Evolutionary conservation across 2,113 vertebrate genomes (phyloP).

Genomic region (Brachypodius melanocephalos): DNA sequence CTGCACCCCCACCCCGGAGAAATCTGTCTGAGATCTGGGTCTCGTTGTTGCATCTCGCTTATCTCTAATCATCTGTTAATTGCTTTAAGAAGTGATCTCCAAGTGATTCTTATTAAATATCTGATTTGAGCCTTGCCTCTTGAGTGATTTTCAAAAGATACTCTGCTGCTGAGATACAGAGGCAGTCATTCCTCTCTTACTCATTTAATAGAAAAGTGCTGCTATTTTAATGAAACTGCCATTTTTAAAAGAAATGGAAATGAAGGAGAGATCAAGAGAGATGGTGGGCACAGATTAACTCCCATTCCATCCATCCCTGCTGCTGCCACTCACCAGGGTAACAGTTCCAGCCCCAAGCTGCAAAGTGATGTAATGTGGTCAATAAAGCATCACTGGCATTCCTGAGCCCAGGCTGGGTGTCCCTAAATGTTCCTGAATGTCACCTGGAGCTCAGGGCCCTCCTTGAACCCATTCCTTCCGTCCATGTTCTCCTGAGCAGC

Average conservation of each 20-base stretch:
- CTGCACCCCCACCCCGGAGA: not conserved
- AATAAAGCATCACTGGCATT: not conserved
- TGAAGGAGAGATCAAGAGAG: constrained; percentile 34
- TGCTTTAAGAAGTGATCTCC: constrained; percentile 49
- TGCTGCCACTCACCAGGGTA: not conserved
- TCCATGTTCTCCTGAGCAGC: fast-evolving
- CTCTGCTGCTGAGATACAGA: constrained; percentile 17
- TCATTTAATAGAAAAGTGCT: constrained; percentile 34
- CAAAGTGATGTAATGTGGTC: not conserved
- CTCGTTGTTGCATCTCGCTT: constrained; percentile 49
- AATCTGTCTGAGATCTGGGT: constrained; percentile 20
- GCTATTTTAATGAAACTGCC: constrained; percentile 36
- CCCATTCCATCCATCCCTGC: not conserved
- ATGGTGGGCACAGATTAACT: not conserved
- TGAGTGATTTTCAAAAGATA: constrained; percentile 48
- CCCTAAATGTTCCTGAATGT: not conserved
- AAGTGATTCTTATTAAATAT: constrained; percentile 66
- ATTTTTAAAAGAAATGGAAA: constrained; percentile 34
- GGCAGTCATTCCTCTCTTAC: constrained; percentile 6
- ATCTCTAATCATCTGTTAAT: constrained; percentile 62
- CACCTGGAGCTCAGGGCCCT: not conserved
- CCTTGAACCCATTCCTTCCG: not conserved
- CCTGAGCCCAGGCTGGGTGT: not conserved
- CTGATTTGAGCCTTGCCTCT: constrained; percentile 57
- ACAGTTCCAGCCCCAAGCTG: not conserved